A percentile compares a stretch with the other conserved stretches of the same genome.
These are phyloP conservation scores for Brenthis ino DNA, from an alignment of 2,888 invertebrate genomes.

Conservation along the genomic window DNA sequence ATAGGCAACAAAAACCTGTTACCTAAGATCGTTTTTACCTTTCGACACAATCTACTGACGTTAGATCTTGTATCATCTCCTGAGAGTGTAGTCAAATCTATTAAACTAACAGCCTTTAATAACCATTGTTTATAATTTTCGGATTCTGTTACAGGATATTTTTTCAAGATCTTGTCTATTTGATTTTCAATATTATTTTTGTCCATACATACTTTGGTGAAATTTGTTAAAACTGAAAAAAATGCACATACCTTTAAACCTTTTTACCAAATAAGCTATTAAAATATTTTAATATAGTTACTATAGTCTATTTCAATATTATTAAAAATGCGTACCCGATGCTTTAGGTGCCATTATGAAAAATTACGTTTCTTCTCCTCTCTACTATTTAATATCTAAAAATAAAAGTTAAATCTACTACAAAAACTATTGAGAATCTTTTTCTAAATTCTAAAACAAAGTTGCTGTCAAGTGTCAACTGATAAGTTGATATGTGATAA, in stretches of 20 bases:
- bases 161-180: slow-evolving; percentile 54
- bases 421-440: no score
- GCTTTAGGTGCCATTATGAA: no score
- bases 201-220: slow-evolving; percentile 58
- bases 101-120: slow-evolving; percentile 90
- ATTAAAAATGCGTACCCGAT: no score
- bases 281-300: no score
- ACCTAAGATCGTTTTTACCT: slow-evolving; percentile 77
- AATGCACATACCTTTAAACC: no score
- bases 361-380: no score
- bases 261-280: no score
- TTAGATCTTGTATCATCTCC: slow-evolving; percentile 91
- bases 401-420: no score
- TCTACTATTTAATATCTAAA: no score
- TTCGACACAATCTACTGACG: slow-evolving; percentile 90
- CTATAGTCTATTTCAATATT: no score
- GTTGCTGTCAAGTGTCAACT: neutral
- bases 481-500: neutral
- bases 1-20: neutral
- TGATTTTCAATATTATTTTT: slow-evolving; percentile 62
- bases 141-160: slow-evolving; percentile 63
- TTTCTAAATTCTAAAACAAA: neutral
- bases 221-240: slow-evolving; percentile 49
- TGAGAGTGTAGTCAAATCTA: slow-evolving; percentile 96
- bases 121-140: slow-evolving; percentile 88